Evolutionary conservation across 1,140 invertebrate genomes (phyloP).

Genomic region (Drosophila lini): DNA sequence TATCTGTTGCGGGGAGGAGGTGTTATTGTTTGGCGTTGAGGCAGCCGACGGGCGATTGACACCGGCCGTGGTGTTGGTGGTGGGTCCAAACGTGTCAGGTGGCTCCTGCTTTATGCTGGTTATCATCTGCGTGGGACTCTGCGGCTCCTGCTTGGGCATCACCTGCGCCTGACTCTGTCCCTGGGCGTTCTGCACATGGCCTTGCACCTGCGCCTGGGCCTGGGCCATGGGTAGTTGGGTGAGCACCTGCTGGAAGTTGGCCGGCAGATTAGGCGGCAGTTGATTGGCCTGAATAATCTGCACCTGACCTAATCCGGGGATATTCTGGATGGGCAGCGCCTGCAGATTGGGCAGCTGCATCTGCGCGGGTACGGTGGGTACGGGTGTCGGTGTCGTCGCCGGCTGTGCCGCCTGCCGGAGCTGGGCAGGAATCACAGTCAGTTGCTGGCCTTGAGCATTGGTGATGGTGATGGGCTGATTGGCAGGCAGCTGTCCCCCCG

Average conservation of each 20-base stretch:
- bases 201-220: constrained; percentile 13
- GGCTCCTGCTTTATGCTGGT: constrained; percentile 82
- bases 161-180: constrained; percentile 24
- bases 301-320: constrained; percentile 91
- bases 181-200: constrained; percentile 10
- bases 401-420: constrained; percentile 84
- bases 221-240: constrained; percentile 62
- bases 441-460: constrained; percentile 89
- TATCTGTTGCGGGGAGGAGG: constrained; percentile 56
- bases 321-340: constrained; percentile 88
- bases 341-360: constrained; percentile 85
- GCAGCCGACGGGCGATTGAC: constrained; percentile 22
- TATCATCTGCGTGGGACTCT: constrained; percentile 76
- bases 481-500: constrained; percentile 84
- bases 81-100: constrained; percentile 62
- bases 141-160: constrained; percentile 78
- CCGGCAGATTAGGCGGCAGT: constrained; percentile 65
- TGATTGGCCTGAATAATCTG: constrained; percentile 86
- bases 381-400: constrained; percentile 77
- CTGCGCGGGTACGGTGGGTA: constrained; percentile 40
- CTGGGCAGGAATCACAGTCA: constrained; percentile 89
- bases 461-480: constrained; percentile 87
- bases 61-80: constrained; percentile 29
- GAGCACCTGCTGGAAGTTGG: constrained; percentile 72
- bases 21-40: constrained; percentile 18